phyloP scores from a whole-genome alignment of 2,888 invertebrate genomes.

The Neuroscelio doddi region DNA sequence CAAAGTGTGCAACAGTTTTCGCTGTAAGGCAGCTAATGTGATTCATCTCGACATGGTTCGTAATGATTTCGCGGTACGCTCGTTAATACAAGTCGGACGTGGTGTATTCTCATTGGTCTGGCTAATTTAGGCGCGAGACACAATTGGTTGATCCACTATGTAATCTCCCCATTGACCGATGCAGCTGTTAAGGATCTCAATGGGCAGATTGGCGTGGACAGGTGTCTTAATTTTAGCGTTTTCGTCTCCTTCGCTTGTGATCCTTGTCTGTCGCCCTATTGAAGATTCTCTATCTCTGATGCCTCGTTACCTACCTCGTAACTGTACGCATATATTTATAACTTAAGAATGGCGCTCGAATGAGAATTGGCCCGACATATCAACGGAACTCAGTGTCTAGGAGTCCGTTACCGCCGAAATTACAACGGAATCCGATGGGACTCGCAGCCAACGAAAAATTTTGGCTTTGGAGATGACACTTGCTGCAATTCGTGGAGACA shows the following conservation, averaged over 20 bases:
- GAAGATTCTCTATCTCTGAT: slow-evolving; percentile 17
- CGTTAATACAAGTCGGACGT: slow-evolving; percentile 43
- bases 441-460: slow-evolving; percentile 24
- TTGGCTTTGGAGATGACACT: slow-evolving; percentile 13
- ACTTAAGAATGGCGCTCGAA: slow-evolving; percentile 63
- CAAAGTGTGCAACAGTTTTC: slow-evolving; percentile 22
- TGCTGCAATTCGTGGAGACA: slow-evolving; percentile 9
- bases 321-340: slow-evolving; percentile 56
- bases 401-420: slow-evolving; percentile 47
- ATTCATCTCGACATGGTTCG: slow-evolving; percentile 40
- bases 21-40: slow-evolving; percentile 13
- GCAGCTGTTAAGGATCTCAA: slow-evolving; percentile 67
- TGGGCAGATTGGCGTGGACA: slow-evolving; percentile 67
- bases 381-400: slow-evolving; percentile 25
- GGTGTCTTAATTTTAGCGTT: slow-evolving; percentile 52
- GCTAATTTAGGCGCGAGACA: slow-evolving; percentile 58
- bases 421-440: slow-evolving; percentile 38
- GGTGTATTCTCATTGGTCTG: slow-evolving; percentile 46
- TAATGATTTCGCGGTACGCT: slow-evolving; percentile 42
- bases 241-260: slow-evolving; percentile 27
- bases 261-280: slow-evolving; percentile 29
- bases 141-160: slow-evolving; percentile 58
- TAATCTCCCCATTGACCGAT: slow-evolving; percentile 62
- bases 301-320: slow-evolving; percentile 24
- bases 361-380: slow-evolving; percentile 52